A percentile compares a stretch with the other conserved stretches of the same genome.
Evolutionary conservation across 2,888 invertebrate species (phyloP).

Genomic region (Limnephilus marmoratus): DNA sequence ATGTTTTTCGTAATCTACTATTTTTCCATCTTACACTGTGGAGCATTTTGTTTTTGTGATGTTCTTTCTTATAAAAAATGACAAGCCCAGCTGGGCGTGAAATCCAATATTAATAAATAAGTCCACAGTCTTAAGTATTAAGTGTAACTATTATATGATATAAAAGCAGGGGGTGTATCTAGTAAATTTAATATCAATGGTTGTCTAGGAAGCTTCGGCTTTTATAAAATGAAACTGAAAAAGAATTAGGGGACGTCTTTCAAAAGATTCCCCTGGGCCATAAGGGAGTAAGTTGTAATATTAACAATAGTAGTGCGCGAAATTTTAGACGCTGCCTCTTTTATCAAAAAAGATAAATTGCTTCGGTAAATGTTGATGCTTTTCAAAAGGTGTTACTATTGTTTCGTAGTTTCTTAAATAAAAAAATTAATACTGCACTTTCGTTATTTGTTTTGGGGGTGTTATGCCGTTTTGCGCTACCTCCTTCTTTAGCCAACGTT

Average conservation of each 20-base stretch:
- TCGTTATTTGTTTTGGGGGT: too few species aligned
- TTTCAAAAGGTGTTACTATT: background rate
- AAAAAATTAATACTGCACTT: too few species aligned
- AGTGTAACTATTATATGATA: background rate
- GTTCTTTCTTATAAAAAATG: too few species aligned
- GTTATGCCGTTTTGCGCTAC: too few species aligned
- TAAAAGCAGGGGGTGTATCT: background rate
- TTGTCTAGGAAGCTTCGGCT: constrained; percentile 18
- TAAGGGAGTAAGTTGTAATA: constrained; percentile 40
- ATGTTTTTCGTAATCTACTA: too few species aligned
- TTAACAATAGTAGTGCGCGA: constrained; percentile 27
- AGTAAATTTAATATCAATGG: background rate
- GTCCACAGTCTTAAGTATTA: too few species aligned
- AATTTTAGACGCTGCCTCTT: constrained; percentile 1
- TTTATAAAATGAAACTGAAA: constrained; percentile 58
- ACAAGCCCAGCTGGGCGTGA: too few species aligned
- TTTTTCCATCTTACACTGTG: too few species aligned
- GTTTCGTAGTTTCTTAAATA: background rate
- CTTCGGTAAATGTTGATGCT: background rate
- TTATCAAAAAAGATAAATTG: constrained; percentile 23
- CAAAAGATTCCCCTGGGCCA: constrained; percentile 33
- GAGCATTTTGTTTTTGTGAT: too few species aligned
- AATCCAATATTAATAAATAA: too few species aligned
- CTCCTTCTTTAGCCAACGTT: too few species aligned
- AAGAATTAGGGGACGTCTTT: constrained; percentile 57